phyloP scores from a whole-genome alignment of 2,888 invertebrate species.

The Lasioglossum malachurum region DNA sequence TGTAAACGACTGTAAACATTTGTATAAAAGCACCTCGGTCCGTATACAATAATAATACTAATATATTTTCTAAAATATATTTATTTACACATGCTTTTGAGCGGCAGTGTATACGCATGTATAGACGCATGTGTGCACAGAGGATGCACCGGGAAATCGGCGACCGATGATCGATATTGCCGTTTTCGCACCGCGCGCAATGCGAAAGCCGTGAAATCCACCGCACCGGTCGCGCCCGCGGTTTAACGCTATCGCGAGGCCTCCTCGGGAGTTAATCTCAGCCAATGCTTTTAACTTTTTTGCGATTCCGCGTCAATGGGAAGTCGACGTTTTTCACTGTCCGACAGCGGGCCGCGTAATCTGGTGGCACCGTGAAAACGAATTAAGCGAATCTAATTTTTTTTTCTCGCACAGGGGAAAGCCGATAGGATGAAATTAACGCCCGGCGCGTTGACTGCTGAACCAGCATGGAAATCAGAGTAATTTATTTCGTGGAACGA shows the following conservation, averaged over 20 bases:
- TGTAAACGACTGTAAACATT: no score
- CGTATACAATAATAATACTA: no score
- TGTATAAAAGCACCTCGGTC: no score
- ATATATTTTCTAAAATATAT: no score
- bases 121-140: background rate
- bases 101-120: background rate
- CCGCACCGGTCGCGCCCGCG: background rate
- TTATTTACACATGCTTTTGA: background rate
- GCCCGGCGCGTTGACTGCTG: background rate
- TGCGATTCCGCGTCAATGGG: background rate
- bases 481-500: background rate
- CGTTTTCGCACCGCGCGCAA: conserved; percentile 25
- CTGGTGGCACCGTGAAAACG: background rate
- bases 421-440: conserved; percentile 4
- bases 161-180: conserved; percentile 38
- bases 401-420: background rate
- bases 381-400: background rate
- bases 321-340: background rate
- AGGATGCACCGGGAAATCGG: conserved; percentile 27
- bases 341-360: background rate
- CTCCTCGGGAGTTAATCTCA: background rate
- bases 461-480: background rate
- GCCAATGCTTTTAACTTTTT: conserved; percentile 14
- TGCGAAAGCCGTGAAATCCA: conserved; percentile 49
- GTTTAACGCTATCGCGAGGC: conserved; percentile 5